These are phyloP conservation scores for Periphyllus acericola DNA, from an alignment of 2,888 invertebrate species.

Conservation along the genomic window DNA sequence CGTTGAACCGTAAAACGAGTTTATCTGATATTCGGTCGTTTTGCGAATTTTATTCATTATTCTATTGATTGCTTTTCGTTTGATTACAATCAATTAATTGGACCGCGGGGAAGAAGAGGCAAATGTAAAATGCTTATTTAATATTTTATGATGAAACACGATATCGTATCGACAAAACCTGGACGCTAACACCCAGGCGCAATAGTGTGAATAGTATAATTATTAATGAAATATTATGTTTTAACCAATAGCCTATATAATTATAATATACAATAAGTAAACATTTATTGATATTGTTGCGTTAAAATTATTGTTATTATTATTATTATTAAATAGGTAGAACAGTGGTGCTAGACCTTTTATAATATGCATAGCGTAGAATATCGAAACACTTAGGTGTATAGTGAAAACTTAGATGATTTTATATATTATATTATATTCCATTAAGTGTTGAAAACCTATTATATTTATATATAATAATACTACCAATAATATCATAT, in stretches of 20 bases:
- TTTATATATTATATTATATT: constrained; percentile 34
- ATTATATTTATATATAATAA: constrained; percentile 5
- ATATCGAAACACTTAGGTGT: constrained; percentile 50
- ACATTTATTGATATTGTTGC: not conserved
- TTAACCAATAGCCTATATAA: not conserved
- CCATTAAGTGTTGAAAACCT: constrained; percentile 35
- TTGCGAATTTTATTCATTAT: not conserved
- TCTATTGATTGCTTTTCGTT: not conserved
- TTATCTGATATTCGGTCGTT: not conserved
- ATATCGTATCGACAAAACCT: constrained; percentile 17
- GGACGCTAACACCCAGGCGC: not conserved
- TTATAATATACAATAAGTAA: not conserved
- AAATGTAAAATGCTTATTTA: not conserved
- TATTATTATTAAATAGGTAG: constrained; percentile 38
- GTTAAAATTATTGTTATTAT: constrained; percentile 22
- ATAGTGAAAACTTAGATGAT: constrained; percentile 46
- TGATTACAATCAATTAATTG: no score
- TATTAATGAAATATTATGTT: not conserved
- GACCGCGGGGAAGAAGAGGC: not conserved
- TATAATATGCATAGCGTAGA: constrained; percentile 42
- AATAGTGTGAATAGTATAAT: not conserved
- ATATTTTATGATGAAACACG: not conserved
- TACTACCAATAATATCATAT: constrained; percentile 24
- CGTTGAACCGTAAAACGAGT: not conserved
- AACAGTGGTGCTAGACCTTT: constrained; percentile 52